These are phyloP conservation scores for Spilosoma lubricipeda DNA, from an alignment of 2,888 invertebrate genomes.

Conservation along the genomic window DNA sequence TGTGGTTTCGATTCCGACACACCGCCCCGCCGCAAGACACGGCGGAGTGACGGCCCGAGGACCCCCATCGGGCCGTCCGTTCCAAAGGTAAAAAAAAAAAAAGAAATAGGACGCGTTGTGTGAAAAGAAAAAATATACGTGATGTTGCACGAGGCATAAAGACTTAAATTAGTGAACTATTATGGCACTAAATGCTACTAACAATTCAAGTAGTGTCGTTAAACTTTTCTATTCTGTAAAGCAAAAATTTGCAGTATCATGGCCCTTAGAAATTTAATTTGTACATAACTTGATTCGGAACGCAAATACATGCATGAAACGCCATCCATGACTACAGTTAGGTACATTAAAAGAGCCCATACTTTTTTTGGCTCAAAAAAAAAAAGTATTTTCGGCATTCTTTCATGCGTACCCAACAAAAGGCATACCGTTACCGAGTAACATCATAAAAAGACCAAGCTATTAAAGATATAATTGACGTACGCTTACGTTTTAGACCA, in stretches of 20 bases:
- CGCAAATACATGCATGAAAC: not conserved
- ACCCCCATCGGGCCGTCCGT: too few relatives aligned
- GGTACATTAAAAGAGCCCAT: not conserved
- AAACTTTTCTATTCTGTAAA: not conserved
- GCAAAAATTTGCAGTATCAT: not conserved
- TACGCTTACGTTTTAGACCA: conserved; percentile 46
- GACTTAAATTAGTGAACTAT: not conserved
- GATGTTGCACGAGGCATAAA: too few relatives aligned
- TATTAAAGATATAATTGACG: conserved; percentile 7
- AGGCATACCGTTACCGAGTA: not conserved
- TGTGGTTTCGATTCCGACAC: too few relatives aligned
- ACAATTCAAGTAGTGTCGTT: not conserved
- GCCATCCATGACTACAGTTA: not conserved
- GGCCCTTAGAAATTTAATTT: not conserved
- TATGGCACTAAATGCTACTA: not conserved
- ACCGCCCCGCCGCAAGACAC: too few relatives aligned
- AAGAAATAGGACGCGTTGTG: too few relatives aligned
- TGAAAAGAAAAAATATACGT: too few relatives aligned
- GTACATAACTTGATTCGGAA: not conserved
- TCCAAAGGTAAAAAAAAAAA: too few relatives aligned
- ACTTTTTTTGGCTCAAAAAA: not conserved
- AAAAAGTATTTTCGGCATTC: not conserved
- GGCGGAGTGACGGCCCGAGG: too few relatives aligned
- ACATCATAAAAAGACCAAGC: conserved; percentile 7
- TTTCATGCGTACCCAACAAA: conserved; percentile 25